Conservation (phyloP, 2,888 invertebrate genomes). For the Metellina segmentata region DNA sequence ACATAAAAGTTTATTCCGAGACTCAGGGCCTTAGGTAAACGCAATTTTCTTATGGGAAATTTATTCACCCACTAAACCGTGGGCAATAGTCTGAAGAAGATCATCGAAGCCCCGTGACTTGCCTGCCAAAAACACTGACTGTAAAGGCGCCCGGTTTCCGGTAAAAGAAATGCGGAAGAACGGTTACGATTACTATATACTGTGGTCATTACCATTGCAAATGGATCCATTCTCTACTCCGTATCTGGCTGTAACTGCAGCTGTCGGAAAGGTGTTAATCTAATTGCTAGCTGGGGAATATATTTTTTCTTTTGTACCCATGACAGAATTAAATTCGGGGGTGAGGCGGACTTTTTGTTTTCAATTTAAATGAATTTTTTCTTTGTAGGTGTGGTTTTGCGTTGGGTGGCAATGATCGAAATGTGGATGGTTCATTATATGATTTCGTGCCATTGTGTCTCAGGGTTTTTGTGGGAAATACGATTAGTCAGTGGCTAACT, state of each 20-base stretch:
- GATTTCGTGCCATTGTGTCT: too few species aligned
- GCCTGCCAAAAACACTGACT: constrained; percentile 22
- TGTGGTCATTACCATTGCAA: constrained; percentile 56
- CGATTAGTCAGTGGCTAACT: too few species aligned
- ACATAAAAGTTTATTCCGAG: not conserved
- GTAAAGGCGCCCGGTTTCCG: constrained; percentile 7
- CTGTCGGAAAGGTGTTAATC: constrained; percentile 50
- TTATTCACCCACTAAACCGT: constrained; percentile 31
- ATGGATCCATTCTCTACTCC: constrained; percentile 34
- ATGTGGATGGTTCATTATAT: too few species aligned
- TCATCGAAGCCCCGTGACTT: constrained; percentile 42
- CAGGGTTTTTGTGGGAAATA: too few species aligned
- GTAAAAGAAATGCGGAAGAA: constrained; percentile 23
- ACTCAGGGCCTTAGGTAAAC: constrained; percentile 8
- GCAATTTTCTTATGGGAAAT: constrained; percentile 54
- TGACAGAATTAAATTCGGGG: not conserved
- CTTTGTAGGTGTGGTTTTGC: too few species aligned
- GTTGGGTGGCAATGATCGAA: too few species aligned
- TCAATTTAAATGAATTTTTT: not conserved
- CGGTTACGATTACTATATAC: constrained; percentile 48
- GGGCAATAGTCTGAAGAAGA: constrained; percentile 20
- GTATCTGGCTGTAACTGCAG: constrained; percentile 28
- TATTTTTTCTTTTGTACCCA: constrained; percentile 1
- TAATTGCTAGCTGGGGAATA: constrained; percentile 48
- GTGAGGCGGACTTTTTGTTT: not conserved